A percentile compares a stretch with the other conserved stretches of the same genome.
phyloP scores from a whole-genome alignment of 2,888 invertebrate species.

The Anaspis maculata region DNA sequence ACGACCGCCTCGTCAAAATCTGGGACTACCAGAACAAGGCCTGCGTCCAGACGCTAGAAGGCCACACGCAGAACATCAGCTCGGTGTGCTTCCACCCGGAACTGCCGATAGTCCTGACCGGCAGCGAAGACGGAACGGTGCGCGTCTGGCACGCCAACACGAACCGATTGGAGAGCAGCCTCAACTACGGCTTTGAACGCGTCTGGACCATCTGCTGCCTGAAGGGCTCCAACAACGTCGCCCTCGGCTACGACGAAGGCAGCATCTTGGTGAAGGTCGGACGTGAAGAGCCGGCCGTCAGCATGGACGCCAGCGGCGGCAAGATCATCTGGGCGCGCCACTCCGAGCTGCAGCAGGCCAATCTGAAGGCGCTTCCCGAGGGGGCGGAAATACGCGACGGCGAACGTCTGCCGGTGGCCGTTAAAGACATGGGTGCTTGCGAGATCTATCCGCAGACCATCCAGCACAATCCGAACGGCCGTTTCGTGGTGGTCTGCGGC shows the following conservation, averaged over 20 bases:
- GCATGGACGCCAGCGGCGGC: slow-evolving; percentile 97
- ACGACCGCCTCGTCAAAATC: slow-evolving; percentile 95
- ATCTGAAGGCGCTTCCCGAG: slow-evolving; percentile 77
- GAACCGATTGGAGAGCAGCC: slow-evolving; percentile 88
- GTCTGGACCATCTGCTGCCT: slow-evolving; percentile 95
- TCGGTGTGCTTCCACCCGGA: slow-evolving; percentile 98
- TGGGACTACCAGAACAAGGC: slow-evolving; percentile 99
- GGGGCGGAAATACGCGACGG: slow-evolving; percentile 78
- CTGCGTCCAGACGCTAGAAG: slow-evolving; percentile 95
- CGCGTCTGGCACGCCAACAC: slow-evolving; percentile 99
- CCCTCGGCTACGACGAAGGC: slow-evolving; percentile 94
- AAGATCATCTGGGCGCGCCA: slow-evolving; percentile 99
- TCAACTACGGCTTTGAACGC: slow-evolving; percentile 96
- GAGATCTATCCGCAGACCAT: slow-evolving; percentile 99
- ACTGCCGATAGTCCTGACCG: slow-evolving; percentile 91
- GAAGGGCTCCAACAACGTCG: slow-evolving; percentile 93
- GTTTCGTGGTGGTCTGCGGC: slow-evolving; percentile 91
- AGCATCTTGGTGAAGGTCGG: slow-evolving; percentile 87
- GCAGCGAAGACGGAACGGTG: slow-evolving; percentile 96
- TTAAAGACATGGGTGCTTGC: slow-evolving; percentile 98
- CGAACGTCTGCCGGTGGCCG: slow-evolving; percentile 83
- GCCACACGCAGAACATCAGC: slow-evolving; percentile 94
- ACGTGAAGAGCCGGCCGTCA: slow-evolving; percentile 96
- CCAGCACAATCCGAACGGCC: slow-evolving; percentile 96
- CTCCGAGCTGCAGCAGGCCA: slow-evolving; percentile 96